phyloP scores from a whole-genome alignment of 2,888 invertebrate genomes.

The Pristionchus japonicus region DNA sequence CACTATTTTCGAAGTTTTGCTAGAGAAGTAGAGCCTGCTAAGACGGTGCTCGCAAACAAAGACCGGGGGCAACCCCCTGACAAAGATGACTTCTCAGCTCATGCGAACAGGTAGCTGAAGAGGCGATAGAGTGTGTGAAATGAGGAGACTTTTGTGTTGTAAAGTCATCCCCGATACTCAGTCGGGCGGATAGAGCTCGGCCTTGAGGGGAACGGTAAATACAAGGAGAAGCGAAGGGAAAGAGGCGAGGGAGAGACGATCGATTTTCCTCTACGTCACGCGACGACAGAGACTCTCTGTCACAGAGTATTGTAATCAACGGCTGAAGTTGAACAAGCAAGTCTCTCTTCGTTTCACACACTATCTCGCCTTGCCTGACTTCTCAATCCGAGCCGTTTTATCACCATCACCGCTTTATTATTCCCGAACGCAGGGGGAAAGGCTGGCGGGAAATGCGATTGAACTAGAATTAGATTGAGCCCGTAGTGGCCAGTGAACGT shows the following conservation, averaged over 20 bases:
- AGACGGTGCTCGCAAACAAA: not conserved
- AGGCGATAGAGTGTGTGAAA: no score
- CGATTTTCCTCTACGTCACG: not conserved
- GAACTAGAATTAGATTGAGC: not conserved
- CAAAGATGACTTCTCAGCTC: not conserved
- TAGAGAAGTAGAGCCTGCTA: not conserved
- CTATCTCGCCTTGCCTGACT: no score
- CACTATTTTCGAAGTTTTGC: no score
- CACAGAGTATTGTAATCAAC: not conserved
- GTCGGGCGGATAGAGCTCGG: not conserved
- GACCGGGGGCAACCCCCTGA: not conserved
- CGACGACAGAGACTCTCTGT: no score
- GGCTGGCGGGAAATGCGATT: not conserved
- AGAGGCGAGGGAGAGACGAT: not conserved
- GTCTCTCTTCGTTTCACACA: no score
- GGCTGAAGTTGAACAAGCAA: no score
- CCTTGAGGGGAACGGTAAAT: not conserved
- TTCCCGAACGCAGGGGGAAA: not conserved
- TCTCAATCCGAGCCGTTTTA: no score
- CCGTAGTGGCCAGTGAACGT: not conserved
- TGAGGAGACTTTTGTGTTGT: no score
- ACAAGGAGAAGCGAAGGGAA: not conserved
- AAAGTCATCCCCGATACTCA: not conserved
- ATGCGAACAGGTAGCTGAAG: no score
- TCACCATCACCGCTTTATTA: not conserved